A percentile compares a stretch with the other conserved stretches of the same genome.
These are phyloP conservation scores for Rapana venosa DNA, from an alignment of 2,888 invertebrate genomes.

Conservation along the genomic window DNA sequence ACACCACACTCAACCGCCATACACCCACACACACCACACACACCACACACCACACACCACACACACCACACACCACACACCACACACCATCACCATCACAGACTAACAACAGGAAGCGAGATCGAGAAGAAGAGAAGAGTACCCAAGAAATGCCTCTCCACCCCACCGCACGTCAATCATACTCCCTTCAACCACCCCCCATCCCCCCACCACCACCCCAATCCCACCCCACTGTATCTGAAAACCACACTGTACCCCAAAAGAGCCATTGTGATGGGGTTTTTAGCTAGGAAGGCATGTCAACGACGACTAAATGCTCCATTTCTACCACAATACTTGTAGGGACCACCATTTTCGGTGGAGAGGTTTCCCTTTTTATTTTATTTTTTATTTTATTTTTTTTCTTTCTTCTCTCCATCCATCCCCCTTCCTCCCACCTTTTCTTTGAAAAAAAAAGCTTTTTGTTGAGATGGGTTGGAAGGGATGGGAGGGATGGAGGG, in stretches of 20 bases:
- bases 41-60: too few species aligned
- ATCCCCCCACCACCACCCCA: too few species aligned
- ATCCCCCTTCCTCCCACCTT: too few species aligned
- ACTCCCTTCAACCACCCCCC: too few species aligned
- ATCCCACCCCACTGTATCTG: neutral
- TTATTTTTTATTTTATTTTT: too few species aligned
- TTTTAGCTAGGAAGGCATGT: neutral
- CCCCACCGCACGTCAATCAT: conserved; percentile 5
- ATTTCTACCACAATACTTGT: neutral
- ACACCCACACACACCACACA: too few species aligned
- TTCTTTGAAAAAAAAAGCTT: too few species aligned
- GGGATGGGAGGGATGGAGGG: neutral
- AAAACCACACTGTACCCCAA: conserved; percentile 5
- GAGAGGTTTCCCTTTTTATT: neutral
- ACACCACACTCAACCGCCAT: too few species aligned
- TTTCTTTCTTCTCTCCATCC: neutral
- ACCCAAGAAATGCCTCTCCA: neutral
- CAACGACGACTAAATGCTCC: conserved; percentile 14
- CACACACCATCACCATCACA: too few species aligned
- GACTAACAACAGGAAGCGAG: too few species aligned
- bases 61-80: too few species aligned
- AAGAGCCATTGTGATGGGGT: conserved; percentile 7
- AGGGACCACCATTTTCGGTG: conserved; percentile 8
- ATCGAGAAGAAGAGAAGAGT: neutral
- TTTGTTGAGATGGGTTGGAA: conserved; percentile 1